phyloP scores from a whole-genome alignment of 1,140 invertebrate genomes.

The Drosophila nannoptera region DNA sequence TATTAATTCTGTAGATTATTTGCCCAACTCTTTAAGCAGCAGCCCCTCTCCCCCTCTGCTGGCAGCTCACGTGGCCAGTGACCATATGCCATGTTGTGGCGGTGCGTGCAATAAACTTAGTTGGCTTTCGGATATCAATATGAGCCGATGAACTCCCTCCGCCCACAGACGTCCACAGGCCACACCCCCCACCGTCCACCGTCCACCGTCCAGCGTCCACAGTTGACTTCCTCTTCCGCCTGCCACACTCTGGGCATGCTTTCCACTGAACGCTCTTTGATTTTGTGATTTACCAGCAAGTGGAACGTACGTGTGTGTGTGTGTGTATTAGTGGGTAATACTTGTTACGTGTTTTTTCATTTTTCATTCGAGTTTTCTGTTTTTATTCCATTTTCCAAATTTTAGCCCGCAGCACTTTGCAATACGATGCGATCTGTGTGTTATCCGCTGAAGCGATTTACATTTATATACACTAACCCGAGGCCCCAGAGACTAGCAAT shows the following conservation, averaged over 20 bases:
- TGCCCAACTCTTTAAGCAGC: conserved; percentile 17
- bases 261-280: conserved; percentile 29
- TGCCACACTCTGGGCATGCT: not conserved
- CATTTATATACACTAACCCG: conserved; percentile 15
- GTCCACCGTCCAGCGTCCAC: too few relatives aligned
- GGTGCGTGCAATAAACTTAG: conserved; percentile 28
- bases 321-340: conserved; percentile 1
- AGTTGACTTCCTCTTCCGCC: not conserved
- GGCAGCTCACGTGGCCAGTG: conserved; percentile 33
- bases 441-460: conserved; percentile 47
- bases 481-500: not conserved
- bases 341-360: conserved; percentile 8
- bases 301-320: not conserved
- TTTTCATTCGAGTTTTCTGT: conserved; percentile 14
- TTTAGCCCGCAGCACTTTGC: conserved; percentile 50
- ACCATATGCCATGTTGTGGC: conserved; percentile 11
- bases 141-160: not conserved
- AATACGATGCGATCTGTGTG: conserved; percentile 58
- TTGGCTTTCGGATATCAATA: conserved; percentile 1
- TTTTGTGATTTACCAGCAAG: conserved; percentile 52
- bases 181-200: too few relatives aligned
- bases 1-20: conserved; percentile 19
- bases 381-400: conserved; percentile 41
- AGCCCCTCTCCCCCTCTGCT: not conserved
- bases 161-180: too few relatives aligned